phyloP scores from a whole-genome alignment of 2,113 vertebrate genomes.

The Channa maculata region DNA sequence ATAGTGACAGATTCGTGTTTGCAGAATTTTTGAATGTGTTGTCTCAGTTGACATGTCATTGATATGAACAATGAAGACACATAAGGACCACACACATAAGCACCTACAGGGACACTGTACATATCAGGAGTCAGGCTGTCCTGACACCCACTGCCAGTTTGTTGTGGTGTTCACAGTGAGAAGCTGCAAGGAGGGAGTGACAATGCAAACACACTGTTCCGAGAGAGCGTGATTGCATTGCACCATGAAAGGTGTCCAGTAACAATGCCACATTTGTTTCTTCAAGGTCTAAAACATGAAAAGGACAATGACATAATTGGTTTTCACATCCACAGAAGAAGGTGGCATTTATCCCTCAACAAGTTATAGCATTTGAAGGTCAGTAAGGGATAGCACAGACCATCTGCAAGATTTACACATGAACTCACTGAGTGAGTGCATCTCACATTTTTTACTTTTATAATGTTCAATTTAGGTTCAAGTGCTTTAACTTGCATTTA shows the following conservation, averaged over 20 bases:
- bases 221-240: not conserved
- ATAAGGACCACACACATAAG: not conserved
- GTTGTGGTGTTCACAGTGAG: conserved; percentile 53
- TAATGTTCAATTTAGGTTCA: not conserved
- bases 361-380: not conserved
- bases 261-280: conserved; percentile 18
- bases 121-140: conserved; percentile 38
- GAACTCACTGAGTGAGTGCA: not conserved
- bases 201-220: conserved; percentile 25
- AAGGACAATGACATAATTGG: conserved; percentile 5
- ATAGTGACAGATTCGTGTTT: too few species aligned
- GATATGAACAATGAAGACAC: too few species aligned
- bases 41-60: too few species aligned
- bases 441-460: not conserved
- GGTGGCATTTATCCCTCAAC: conserved; percentile 5
- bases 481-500: conserved; percentile 14
- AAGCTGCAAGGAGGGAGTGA: conserved; percentile 21
- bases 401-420: conserved; percentile 5
- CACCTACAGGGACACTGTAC: conserved; percentile 4
- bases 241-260: not conserved
- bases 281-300: conserved; percentile 32
- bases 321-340: not conserved
- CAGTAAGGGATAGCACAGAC: not conserved
- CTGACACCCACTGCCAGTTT: conserved; percentile 22
- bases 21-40: too few species aligned